Evolutionary conservation across 1,140 invertebrate species (phyloP).

Genomic region (Heliothis virescens): DNA sequence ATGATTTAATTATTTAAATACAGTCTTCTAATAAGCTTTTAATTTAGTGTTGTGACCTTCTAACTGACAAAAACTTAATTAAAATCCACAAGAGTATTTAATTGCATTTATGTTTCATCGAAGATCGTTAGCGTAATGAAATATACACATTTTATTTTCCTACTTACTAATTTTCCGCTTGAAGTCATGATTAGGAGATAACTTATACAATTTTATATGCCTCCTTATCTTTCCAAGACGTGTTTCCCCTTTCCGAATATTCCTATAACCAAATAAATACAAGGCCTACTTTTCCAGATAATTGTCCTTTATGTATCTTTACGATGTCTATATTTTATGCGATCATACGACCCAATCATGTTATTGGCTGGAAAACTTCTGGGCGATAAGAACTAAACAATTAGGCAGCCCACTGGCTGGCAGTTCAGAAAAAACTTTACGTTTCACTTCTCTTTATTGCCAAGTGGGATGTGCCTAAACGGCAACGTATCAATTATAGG

Average conservation of each 20-base stretch:
- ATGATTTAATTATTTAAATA: too few relatives aligned
- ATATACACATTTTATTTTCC: too few relatives aligned
- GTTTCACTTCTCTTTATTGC: conserved; percentile 44
- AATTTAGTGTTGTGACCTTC: too few relatives aligned
- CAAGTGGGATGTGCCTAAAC: conserved; percentile 34
- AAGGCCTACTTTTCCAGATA: background rate
- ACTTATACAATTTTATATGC: too few relatives aligned
- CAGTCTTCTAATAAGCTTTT: too few relatives aligned
- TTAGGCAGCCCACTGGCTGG: conserved; percentile 37
- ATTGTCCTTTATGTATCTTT: conserved; percentile 31
- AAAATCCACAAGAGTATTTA: too few relatives aligned
- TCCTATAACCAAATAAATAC: background rate
- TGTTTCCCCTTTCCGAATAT: background rate
- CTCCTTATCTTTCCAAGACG: background rate
- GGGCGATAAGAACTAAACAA: conserved; percentile 39
- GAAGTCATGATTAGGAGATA: too few relatives aligned
- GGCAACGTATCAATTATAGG: conserved; percentile 63
- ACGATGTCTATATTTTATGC: conserved; percentile 25
- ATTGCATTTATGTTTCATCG: too few relatives aligned
- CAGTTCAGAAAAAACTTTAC: conserved; percentile 30
- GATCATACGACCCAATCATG: background rate
- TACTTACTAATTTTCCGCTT: too few relatives aligned
- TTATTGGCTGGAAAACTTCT: conserved; percentile 32
- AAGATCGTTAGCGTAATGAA: too few relatives aligned
- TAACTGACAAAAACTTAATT: too few relatives aligned